Conservation (phyloP, 2,797 vertebrate species). For the Myotis vivesi region DNA sequence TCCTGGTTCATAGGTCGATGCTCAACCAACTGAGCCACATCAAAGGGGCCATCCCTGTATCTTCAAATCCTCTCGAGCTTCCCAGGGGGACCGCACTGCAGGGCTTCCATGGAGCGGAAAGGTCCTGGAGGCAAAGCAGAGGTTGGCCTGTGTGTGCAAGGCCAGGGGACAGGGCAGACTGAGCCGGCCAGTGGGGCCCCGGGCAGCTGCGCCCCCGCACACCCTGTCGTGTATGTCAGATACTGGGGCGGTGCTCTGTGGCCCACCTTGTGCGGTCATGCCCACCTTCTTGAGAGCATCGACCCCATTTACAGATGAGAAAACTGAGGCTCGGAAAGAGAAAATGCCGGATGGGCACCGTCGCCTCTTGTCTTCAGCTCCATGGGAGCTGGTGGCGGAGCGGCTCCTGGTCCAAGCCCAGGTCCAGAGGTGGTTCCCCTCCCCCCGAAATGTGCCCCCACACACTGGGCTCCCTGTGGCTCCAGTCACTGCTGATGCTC, state of each 20-base stretch:
- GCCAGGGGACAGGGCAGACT: not conserved
- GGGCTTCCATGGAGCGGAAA: not conserved
- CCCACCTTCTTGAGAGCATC: not conserved
- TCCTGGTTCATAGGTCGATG: too few species aligned
- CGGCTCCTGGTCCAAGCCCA: not conserved
- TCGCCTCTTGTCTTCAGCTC: not conserved
- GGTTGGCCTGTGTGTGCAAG: not conserved
- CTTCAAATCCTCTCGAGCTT: too few species aligned
- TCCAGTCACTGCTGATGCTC: accelerated
- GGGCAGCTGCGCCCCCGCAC: accelerated
- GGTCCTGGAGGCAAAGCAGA: not conserved
- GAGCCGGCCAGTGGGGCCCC: too few species aligned
- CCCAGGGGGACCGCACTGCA: too few species aligned
- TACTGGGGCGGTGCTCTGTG: too few species aligned
- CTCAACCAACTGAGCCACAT: too few species aligned
- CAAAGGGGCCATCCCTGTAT: too few species aligned
- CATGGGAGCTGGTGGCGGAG: too few species aligned
- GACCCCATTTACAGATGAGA: not conserved
- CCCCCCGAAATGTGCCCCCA: accelerated
- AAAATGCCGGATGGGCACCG: not conserved
- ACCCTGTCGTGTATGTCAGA: accelerated
- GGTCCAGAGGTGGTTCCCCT: too few species aligned
- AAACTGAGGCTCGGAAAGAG: not conserved
- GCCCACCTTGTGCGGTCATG: accelerated
- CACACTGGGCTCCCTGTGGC: not conserved